Base-by-base conservation (phyloP, 2,113 vertebrate genomes). In the Penelope pileata region DNA sequence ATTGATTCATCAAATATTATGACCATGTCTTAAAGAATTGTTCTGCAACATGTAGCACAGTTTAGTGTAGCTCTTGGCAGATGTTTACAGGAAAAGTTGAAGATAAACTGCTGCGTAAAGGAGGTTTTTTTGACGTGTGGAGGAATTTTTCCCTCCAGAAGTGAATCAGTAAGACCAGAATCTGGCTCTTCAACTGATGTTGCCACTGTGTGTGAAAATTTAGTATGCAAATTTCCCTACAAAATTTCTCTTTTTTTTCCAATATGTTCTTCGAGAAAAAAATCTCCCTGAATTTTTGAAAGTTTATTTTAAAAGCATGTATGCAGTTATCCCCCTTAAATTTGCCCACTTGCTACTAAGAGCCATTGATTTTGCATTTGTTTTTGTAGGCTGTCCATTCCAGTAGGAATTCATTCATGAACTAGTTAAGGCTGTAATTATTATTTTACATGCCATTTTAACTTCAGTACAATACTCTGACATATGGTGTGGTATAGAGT, bases 151-250 rank as follows among this genome's bases (percentile, higher is more conserved):
- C 36, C 36, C 26, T 62, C 17, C 24, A 76, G 40, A 51, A 93
- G 51, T 9, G 19, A 56, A 48, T 48, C 70, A 66, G 29, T 30
- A 63, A 56, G 53, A n/a, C 4, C 43, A 72, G n/a, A 85, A 30
- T 27, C 29, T 30, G 27, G n/a, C 62, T 51, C 60, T 81, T 67
- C 63, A 68, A 43, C 76, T 0, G 0, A 10, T 36, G 1, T 60
- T 73, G 48, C 26, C 70, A 32, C 73, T 48, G 22, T 60, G 29
- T 47, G 58, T 8, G 10, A 11, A 30, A 8, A 4, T 60, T 54
- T 29, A 29, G 5, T 7, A 16, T 2, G 15, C 58, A 76, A 38
- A 36, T 83, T 86, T 87, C 42, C 32, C 40, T 32, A 68, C 27
- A 7, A 43, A 38, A 17, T 10, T 70, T 48, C 11, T 50, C 72